Base-by-base conservation (phyloP, 2,113 vertebrate species). In the Pteruthius melanotis region DNA sequence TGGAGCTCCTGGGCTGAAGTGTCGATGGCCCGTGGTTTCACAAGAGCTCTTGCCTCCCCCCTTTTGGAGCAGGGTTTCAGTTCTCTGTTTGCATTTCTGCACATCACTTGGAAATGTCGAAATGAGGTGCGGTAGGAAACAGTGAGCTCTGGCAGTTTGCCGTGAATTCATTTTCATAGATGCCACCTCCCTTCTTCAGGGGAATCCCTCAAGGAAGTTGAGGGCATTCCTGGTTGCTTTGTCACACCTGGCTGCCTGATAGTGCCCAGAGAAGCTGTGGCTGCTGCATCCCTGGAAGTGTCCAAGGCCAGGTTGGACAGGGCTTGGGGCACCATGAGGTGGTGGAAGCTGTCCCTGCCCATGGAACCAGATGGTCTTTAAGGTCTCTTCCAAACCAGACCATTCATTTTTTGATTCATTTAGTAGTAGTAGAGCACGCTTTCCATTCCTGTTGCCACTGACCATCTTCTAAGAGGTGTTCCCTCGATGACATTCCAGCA, bases 51-150 rank as follows among this genome's bases (percentile, higher is more conserved):
- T 19, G 63, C 26, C 52, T 87, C 50, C 33, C 35, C 61, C 42
- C 21, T 14, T 39, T 56, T 23, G 6, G 31, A 50, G 63, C 42
- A 44, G 72, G 31, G 56, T 78, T 93, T 93, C 86, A 50, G 71
- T 87, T 97, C 89, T 84, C 56, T 86, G 20, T 79, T 71, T 75
- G 83, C 21, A 8, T 90, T 90, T 89, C 77, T 91, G 63, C 40
- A 13, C 28, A 15, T 61, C 2, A 0, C 23, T 50, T 30, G 52
- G 35, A n/a, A 59, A 35, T 83, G 71, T 80, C 0, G 6, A 83
- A 78, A 77, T 31, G 30, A 42, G 66, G 66, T 24, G 35, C 1
- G 22, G 26, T 40, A 22, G 1, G 18, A 81, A 71, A 47, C 49
- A 0, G 1, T 1, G 2, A 87, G 33, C 33, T 24, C 10, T 78